These are phyloP conservation scores for Mesorhabditis sp. DNA, from an alignment of 2,888 invertebrate species.

Conservation along the genomic window DNA sequence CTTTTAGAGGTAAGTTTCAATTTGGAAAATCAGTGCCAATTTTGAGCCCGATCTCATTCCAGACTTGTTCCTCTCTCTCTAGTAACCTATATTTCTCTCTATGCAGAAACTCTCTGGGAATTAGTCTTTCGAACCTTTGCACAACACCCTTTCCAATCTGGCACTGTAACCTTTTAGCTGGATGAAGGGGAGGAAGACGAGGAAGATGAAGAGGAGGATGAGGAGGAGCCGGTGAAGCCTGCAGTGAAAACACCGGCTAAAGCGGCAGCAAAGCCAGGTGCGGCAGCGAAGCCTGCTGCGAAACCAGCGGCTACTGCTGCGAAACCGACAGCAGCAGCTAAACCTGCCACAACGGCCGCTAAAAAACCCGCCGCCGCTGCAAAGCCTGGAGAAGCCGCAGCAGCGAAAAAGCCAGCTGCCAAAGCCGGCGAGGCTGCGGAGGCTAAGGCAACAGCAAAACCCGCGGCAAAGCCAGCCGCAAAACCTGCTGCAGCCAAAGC, in stretches of 20 bases:
- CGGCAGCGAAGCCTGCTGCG: background rate
- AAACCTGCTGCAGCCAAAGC: slow-evolving; percentile 2
- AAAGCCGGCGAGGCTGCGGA: background rate
- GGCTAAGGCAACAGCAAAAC: background rate
- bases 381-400: background rate
- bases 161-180: background rate
- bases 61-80: no score
- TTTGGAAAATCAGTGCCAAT: no score
- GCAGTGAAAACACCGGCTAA: slow-evolving; percentile 3
- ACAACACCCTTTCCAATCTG: background rate
- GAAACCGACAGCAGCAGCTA: background rate
- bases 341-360: background rate
- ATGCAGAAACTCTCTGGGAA: no score
- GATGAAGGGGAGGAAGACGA: slow-evolving; percentile 11
- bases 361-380: background rate
- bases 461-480: background rate
- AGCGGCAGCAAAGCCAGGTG: background rate
- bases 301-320: background rate
- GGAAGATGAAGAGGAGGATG: slow-evolving; percentile 14
- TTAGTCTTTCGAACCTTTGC: background rate
- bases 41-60: no score
- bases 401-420: slow-evolving; percentile 3
- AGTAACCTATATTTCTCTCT: no score
- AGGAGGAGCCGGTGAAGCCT: slow-evolving; percentile 7
- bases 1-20: no score